Evolutionary conservation across 2,113 vertebrate genomes (phyloP), one percentile per base, ranked within the genome.

Genomic region (Larimichthys crocea): DNA sequence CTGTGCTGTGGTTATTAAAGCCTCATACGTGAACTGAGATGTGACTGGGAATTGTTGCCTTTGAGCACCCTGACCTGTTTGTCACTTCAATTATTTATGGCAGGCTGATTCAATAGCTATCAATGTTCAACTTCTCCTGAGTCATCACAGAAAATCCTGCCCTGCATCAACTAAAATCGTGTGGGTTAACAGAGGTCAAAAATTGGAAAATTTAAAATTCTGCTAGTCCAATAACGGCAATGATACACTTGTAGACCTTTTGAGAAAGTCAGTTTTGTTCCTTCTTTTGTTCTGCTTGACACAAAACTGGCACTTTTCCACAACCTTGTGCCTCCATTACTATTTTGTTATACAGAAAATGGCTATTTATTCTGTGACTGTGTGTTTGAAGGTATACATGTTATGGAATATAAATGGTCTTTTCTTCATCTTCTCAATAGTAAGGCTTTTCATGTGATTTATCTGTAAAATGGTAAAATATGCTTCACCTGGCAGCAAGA

Each of bases 41-140:
- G 79, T 84, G 84, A 84, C 67, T 80, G 82, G 76, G 80, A 61
- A 55, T 67, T 72, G 85, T 83, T 86, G 78, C 79, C 82, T 83
- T 84, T 11, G 44, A 79, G 80, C 69, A 29, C 66, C 66, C 69
- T 68, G 82, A 86, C 90, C 87, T 76, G 76, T 88, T 90, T 90
- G 87, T 84, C 83, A 80, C 59, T 88, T 89, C 65, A 76, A 71
- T 93, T 91, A 90, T 91, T 91, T 88, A 90, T 78, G 62, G 74
- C 68, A 26, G 59, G 77, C 82, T 86, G 90, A 92, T 88, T 92
- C 87, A 72, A 78, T 83, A 86, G 60, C 76, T 53, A 86, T 91
- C 88, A 80, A 79, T 85, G 50, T 83, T 76, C 49, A 84, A 81
- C 71, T 84, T 57, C 64, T 42, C 70, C 74, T 15, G 72, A 87